phyloP scores from a whole-genome alignment of 1,140 invertebrate genomes.

The Drosophila kepulauana region DNA sequence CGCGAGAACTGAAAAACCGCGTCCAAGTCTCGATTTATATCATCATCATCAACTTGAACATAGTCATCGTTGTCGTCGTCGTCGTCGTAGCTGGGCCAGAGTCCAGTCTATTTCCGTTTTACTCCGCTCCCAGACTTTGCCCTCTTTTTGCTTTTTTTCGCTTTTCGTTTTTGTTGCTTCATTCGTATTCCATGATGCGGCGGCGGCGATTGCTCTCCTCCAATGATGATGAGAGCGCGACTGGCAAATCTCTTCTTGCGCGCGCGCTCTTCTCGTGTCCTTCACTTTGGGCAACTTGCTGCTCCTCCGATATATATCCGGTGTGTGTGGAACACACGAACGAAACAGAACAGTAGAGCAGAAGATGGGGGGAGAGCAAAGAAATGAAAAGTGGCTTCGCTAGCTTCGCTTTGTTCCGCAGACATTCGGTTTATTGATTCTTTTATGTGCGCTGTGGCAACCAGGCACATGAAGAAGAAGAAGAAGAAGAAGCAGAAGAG shows the following conservation, averaged over 20 bases:
- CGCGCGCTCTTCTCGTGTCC: constrained; percentile 52
- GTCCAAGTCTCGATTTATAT: constrained; percentile 41
- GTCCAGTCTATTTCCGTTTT: constrained; percentile 48
- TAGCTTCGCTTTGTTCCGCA: constrained; percentile 41
- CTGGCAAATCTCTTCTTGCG: constrained; percentile 18
- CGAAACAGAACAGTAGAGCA: constrained; percentile 21
- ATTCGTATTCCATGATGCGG: neutral
- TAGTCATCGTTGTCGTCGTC: neutral
- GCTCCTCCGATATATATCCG: constrained; percentile 50
- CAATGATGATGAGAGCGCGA: neutral
- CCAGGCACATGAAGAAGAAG: neutral
- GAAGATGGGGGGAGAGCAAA: constrained; percentile 1
- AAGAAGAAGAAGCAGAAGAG: constrained; percentile 24
- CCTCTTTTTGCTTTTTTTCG: neutral
- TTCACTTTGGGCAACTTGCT: constrained; percentile 48
- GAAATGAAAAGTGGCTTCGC: constrained; percentile 47
- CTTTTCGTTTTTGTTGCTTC: neutral
- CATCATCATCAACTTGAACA: constrained; percentile 7
- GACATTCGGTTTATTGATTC: constrained; percentile 48
- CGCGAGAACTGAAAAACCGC: neutral
- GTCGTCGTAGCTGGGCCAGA: neutral
- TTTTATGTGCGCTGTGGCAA: constrained; percentile 17
- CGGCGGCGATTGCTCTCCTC: constrained; percentile 15
- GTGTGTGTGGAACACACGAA: constrained; percentile 24
- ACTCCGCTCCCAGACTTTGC: constrained; percentile 1